phyloP scores from a whole-genome alignment of 2,888 invertebrate genomes.

The Lacanobia wlatinum region DNA sequence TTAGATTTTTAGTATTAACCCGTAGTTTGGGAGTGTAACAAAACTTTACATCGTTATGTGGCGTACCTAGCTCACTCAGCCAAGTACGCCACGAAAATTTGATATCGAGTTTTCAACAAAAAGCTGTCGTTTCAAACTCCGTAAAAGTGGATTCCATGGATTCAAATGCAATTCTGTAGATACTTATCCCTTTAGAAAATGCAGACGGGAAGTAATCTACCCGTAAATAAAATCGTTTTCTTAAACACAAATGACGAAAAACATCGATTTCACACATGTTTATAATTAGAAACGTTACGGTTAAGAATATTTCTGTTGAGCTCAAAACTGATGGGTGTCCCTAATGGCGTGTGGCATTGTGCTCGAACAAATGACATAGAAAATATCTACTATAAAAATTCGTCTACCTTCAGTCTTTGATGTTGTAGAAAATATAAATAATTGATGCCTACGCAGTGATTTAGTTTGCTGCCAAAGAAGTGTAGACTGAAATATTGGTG shows the following conservation, averaged over 20 bases:
- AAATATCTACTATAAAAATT: constrained; percentile 41
- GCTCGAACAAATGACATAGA: constrained; percentile 51
- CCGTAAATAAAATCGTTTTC: neutral
- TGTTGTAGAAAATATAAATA: constrained; percentile 43
- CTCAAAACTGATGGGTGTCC: constrained; percentile 32
- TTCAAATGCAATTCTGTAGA: too few relatives aligned
- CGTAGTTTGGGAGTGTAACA: neutral
- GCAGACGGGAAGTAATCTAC: neutral
- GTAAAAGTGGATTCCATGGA: too few relatives aligned
- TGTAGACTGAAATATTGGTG: constrained; percentile 10
- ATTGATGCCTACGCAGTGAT: constrained; percentile 24
- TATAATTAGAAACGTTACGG: constrained; percentile 26
- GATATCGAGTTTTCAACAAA: neutral
- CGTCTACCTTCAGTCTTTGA: constrained; percentile 50
- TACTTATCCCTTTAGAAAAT: neutral
- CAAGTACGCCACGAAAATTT: too few relatives aligned
- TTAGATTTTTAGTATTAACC: too few relatives aligned
- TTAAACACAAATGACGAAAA: neutral
- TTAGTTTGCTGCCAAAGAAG: constrained; percentile 6
- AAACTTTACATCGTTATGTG: too few relatives aligned
- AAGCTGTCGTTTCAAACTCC: neutral
- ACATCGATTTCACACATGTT: constrained; percentile 4
- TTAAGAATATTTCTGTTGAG: constrained; percentile 35
- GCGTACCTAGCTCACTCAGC: too few relatives aligned
- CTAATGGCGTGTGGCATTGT: constrained; percentile 58